Percentiles rank a stretch among this genome's conserved stretches.
Conservation (phyloP, 2,888 invertebrate genomes). For the Zhengitettix transpicula region DNA sequence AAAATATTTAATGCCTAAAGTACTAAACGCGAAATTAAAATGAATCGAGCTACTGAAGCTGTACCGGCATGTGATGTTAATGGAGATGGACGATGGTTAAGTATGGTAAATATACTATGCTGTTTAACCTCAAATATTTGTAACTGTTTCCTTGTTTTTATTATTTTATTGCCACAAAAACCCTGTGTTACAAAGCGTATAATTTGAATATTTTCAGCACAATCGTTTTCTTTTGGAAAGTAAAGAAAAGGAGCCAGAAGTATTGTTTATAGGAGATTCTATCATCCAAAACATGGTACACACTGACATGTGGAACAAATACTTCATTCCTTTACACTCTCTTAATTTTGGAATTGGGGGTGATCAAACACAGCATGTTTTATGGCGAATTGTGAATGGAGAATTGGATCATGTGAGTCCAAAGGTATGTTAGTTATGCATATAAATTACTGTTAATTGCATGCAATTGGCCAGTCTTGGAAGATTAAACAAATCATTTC, state of each 20-base stretch:
- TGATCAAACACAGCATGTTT: constrained; percentile 73
- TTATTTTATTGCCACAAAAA: neutral
- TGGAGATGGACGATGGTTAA: constrained; percentile 76
- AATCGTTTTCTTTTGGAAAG: constrained; percentile 70
- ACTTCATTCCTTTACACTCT: constrained; percentile 82
- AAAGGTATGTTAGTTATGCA: constrained; percentile 41
- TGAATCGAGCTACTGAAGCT: constrained; percentile 60
- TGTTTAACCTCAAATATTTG: neutral
- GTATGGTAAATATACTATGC: constrained; percentile 37
- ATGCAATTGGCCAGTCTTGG: neutral
- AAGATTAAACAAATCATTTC: constrained; percentile 16
- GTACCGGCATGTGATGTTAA: constrained; percentile 56
- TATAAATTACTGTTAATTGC: neutral
- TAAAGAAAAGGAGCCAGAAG: constrained; percentile 81
- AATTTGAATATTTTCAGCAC: constrained; percentile 42
- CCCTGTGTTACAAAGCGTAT: neutral
- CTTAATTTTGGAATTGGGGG: constrained; percentile 81
- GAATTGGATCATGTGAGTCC: constrained; percentile 78
- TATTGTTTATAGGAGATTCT: constrained; percentile 81
- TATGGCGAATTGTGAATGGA: constrained; percentile 81
- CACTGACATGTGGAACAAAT: constrained; percentile 74
- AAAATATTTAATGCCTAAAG: too few relatives aligned
- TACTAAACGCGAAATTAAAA: constrained; percentile 18
- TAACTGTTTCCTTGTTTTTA: neutral
- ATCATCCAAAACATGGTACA: constrained; percentile 67